These are phyloP conservation scores for Catharus bicknelli DNA, from an alignment of 2,113 vertebrate genomes.

Conservation along the genomic window DNA sequence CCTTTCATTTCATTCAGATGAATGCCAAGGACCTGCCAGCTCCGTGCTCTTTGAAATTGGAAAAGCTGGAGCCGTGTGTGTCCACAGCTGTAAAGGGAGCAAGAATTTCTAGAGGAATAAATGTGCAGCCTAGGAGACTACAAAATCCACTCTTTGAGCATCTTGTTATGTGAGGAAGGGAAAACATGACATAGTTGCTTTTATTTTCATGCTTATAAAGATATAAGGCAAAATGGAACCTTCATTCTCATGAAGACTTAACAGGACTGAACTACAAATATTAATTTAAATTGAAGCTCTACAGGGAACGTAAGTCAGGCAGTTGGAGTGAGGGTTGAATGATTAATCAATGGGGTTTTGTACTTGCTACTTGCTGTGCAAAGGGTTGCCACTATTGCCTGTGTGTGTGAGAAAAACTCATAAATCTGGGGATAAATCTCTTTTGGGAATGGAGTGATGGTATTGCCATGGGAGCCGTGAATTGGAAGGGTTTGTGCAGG, in stretches of 20 bases:
- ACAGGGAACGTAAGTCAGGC: neutral
- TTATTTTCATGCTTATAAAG: neutral
- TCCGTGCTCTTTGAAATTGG: neutral
- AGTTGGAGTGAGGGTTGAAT: neutral
- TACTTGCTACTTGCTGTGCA: neutral
- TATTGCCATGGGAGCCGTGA: neutral
- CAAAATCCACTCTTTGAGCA: neutral
- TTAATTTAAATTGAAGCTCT: neutral
- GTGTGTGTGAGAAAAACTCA: neutral
- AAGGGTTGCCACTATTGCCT: neutral
- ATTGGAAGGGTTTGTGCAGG: neutral
- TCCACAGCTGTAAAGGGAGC: neutral
- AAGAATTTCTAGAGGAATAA: neutral
- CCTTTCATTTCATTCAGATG: constrained; percentile 47
- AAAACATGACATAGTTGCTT: neutral
- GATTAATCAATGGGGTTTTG: neutral
- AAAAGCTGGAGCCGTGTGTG: neutral
- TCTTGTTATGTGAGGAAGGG: neutral
- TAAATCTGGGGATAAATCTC: neutral
- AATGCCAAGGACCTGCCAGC: neutral
- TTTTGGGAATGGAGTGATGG: neutral
- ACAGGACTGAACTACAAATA: neutral
- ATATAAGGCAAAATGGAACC: neutral
- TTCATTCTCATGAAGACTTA: neutral
- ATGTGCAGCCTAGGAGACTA: neutral